phyloP scores from a whole-genome alignment of 1,140 invertebrate genomes.

The Elymnias hypermnestra region DNA sequence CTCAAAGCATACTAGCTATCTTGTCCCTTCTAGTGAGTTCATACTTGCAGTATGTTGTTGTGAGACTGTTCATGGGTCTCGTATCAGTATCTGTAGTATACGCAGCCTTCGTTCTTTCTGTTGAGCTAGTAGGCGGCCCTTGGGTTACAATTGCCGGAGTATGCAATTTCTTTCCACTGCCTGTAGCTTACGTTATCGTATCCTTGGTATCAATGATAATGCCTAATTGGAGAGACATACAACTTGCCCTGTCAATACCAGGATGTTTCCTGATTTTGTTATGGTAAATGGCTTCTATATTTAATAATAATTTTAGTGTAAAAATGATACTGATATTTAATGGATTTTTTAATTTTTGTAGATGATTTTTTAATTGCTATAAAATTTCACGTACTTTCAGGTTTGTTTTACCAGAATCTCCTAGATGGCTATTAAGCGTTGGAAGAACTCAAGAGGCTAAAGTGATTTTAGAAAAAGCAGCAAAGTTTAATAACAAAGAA shows the following conservation, averaged over 20 bases:
- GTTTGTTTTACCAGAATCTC: slow-evolving; percentile 90
- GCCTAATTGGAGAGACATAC: slow-evolving; percentile 84
- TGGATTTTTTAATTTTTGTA: background rate
- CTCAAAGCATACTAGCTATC: slow-evolving; percentile 80
- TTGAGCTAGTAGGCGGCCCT: slow-evolving; percentile 84
- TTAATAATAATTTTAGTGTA: background rate
- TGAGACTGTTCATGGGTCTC: slow-evolving; percentile 80
- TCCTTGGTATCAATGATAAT: slow-evolving; percentile 83
- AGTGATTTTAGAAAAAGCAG: slow-evolving; percentile 81
- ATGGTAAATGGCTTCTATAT: slow-evolving; percentile 73
- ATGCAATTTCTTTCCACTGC: slow-evolving; percentile 84
- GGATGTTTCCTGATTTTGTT: slow-evolving; percentile 80
- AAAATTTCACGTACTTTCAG: slow-evolving; percentile 47
- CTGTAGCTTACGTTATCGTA: slow-evolving; percentile 84
- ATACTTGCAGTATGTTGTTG: slow-evolving; percentile 79
- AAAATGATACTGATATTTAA: background rate
- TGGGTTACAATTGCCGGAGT: slow-evolving; percentile 85
- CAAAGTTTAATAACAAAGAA: slow-evolving; percentile 79
- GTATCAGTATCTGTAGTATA: slow-evolving; percentile 85
- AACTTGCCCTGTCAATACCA: slow-evolving; percentile 83
- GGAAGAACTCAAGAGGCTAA: slow-evolving; percentile 83
- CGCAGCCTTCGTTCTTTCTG: slow-evolving; percentile 83
- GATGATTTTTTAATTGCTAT: background rate
- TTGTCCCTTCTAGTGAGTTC: slow-evolving; percentile 79
- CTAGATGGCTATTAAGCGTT: slow-evolving; percentile 87